Evolutionary conservation across 2,113 vertebrate genomes (phyloP).

Genomic region (Oplegnathus fasciatus): DNA sequence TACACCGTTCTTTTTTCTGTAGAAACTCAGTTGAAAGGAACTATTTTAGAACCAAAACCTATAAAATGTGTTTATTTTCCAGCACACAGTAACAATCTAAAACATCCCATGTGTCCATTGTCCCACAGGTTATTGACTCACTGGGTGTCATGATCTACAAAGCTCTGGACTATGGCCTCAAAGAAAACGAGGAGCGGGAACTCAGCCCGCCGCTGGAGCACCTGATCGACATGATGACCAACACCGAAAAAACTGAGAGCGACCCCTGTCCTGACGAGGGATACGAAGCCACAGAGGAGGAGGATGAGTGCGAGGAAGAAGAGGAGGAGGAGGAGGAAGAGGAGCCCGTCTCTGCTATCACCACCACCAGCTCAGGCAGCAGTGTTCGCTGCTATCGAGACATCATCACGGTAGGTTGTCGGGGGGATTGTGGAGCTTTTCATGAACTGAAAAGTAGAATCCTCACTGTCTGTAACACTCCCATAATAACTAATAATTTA

Average conservation of each 20-base stretch:
- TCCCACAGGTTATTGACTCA: constrained; percentile 92
- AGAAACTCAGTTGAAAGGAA: not conserved
- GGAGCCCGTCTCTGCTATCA: constrained; percentile 2
- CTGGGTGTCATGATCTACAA: constrained; percentile 98
- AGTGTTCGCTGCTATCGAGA: constrained; percentile 88
- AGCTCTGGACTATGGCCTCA: constrained; percentile 97
- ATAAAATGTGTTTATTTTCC: not conserved
- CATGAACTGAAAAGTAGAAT: not conserved
- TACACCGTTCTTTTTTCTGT: not conserved
- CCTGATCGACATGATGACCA: constrained; percentile 97
- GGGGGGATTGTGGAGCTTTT: too few species aligned
- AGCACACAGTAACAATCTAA: not conserved
- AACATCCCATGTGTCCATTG: constrained; percentile 6
- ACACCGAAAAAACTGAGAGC: constrained; percentile 84
- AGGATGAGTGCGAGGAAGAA: constrained; percentile 84
- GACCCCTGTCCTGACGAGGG: constrained; percentile 91
- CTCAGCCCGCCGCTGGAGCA: constrained; percentile 94
- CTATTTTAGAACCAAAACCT: not conserved
- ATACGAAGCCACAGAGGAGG: constrained; percentile 94
- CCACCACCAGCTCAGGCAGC: constrained; percentile 47
- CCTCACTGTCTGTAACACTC: not conserved
- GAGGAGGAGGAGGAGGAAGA: constrained; percentile 84
- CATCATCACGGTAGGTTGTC: constrained; percentile 88
- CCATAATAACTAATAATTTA: not conserved
- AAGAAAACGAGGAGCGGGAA: constrained; percentile 95